Evolutionary conservation across 2,113 vertebrate genomes (phyloP), one percentile per base, ranked within the genome.

Genomic region (Cheirogaleus medius): DNA sequence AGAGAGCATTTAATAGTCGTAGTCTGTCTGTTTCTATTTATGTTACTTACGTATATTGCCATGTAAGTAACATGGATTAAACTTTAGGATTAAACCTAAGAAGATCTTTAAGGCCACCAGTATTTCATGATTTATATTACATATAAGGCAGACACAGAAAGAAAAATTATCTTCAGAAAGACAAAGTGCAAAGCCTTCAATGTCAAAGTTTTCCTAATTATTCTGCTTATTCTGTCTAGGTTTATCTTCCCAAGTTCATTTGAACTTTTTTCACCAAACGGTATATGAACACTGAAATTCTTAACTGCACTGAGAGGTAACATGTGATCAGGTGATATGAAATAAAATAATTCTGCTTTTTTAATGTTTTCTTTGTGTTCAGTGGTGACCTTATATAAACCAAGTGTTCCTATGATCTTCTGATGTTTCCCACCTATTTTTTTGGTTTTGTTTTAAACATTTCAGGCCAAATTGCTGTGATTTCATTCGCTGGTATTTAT

Each of bases 61-160:
- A 20, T 56, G 20, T 12, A 63, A 63, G 27, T 63, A 27, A 63
- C 25, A 29, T 29, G 60, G 10, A 63, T 63, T 63, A 27, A 60
- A 60, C 21, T 27, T 60, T 60, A 60, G 58, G 12, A 42, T 87
- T 76, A 96, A 86, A 86, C 5, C 32, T 78, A 83, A 94, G 3
- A 32, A 82, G 17, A 49, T 56, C 17, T 47, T 60, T 81, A 87
- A 81, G 44, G 12, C 4, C 20, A 94, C 4, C n/a, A 80, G 32
- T 2, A 77, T 88, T 97, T 92, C 47, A 73, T 71, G 74, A 73
- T 73, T 83, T 94, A 44, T 32, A 34, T 77, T 68, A 76, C 44
- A 54, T 77, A 23, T 91, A 20, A 83, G 6, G 76, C 32, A 95
- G 32, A 56, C 8, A 73, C 34, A 52, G 42, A 84, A 93, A 87